Evolutionary conservation across 2,797 vertebrate species (phyloP).

Genomic region (Natrix natrix): DNA sequence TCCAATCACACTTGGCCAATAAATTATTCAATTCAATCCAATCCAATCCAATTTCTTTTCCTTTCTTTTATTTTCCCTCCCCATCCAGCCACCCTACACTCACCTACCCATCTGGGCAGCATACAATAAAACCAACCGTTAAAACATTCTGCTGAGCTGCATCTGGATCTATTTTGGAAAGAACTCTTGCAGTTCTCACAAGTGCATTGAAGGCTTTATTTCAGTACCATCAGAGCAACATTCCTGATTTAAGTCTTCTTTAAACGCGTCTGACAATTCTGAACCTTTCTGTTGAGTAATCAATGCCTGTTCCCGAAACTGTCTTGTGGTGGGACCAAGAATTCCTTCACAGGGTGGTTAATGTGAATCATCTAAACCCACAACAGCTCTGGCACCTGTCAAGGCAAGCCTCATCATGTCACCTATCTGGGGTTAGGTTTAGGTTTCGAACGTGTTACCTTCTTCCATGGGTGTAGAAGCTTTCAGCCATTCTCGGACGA

Average conservation of each 20-base stretch:
- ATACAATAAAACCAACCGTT: neutral
- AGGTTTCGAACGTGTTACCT: slow-evolving; percentile 64
- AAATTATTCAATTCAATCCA: too few relatives aligned
- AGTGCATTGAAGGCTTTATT: neutral
- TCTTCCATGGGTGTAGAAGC: slow-evolving; percentile 78
- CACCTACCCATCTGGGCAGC: neutral
- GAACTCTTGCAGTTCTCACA: neutral
- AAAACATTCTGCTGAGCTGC: neutral
- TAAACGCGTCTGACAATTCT: neutral
- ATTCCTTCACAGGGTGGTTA: neutral
- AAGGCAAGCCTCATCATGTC: neutral
- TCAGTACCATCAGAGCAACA: neutral
- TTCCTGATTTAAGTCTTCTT: neutral
- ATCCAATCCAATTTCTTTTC: too few relatives aligned
- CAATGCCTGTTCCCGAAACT: neutral
- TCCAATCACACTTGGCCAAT: too few relatives aligned
- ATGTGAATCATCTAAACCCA: neutral
- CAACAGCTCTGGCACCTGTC: neutral
- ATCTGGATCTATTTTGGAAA: neutral
- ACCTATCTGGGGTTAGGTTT: neutral
- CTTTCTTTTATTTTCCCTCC: neutral
- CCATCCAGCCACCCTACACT: neutral
- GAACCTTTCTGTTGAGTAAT: neutral
- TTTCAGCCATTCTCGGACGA: slow-evolving; percentile 82
- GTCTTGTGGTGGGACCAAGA: neutral